Conservation (phyloP, 1,140 invertebrate species). For the Listronotus bonariensis region DNA sequence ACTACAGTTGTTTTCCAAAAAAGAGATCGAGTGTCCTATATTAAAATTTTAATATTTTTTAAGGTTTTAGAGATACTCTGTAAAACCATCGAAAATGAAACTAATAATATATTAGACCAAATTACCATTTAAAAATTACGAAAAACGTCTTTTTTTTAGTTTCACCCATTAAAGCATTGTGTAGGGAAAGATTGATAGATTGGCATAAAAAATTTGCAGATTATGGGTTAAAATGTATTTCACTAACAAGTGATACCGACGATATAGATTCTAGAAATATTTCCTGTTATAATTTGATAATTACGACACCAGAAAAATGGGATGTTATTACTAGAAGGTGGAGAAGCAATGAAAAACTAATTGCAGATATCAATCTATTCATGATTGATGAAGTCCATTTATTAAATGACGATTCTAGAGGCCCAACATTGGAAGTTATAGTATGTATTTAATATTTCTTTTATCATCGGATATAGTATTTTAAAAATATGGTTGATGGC, state of each 20-base stretch:
- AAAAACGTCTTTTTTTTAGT: too few species aligned
- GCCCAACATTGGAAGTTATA: conserved; percentile 78
- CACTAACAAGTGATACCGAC: conserved; percentile 78
- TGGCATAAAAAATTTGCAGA: conserved; percentile 73
- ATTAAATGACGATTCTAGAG: conserved; percentile 70
- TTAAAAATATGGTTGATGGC: too few species aligned
- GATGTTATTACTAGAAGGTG: conserved; percentile 76
- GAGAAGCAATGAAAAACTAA: conserved; percentile 66
- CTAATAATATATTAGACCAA: too few species aligned
- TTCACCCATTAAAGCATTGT: conserved; percentile 81
- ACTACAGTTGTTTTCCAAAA: too few species aligned
- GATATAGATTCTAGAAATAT: conserved; percentile 63
- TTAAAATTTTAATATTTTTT: too few species aligned
- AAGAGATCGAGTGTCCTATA: too few species aligned
- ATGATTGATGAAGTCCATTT: conserved; percentile 85
- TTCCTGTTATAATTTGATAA: conserved; percentile 63
- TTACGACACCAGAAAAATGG: conserved; percentile 87
- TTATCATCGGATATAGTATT: not conserved
- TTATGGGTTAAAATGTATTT: conserved; percentile 67
- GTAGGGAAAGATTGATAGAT: conserved; percentile 70
- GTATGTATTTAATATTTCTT: conserved; percentile 58
- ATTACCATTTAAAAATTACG: too few species aligned
- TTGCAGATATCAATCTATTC: conserved; percentile 71
- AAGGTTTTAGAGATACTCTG: too few species aligned
- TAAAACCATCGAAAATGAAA: too few species aligned